phyloP scores from a whole-genome alignment of 1,140 invertebrate genomes.

The Cardiocondyla obscurior region DNA sequence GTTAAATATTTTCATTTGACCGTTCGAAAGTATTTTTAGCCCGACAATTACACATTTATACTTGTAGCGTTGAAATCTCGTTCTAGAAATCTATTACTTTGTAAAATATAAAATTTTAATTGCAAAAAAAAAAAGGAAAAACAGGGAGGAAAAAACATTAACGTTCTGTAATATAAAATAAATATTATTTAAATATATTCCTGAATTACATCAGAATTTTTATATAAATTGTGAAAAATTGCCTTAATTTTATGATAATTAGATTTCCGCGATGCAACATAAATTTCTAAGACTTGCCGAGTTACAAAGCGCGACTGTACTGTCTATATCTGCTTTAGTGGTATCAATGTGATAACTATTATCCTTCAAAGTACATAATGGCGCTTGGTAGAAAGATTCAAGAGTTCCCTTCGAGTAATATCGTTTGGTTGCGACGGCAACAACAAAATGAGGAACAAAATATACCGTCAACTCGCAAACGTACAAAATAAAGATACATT shows the following conservation, averaged over 20 bases:
- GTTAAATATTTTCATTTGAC: neutral
- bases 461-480: neutral
- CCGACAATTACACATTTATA: neutral
- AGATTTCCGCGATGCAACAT: neutral
- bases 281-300: constrained; percentile 1
- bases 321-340: neutral
- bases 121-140: no score
- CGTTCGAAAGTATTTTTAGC: neutral
- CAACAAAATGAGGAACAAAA: constrained; percentile 8
- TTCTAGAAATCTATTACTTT: neutral
- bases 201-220: neutral
- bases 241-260: neutral
- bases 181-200: neutral
- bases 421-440: neutral
- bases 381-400: neutral
- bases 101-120: neutral
- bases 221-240: neutral
- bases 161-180: neutral
- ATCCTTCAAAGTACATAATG: constrained; percentile 23
- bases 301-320: neutral
- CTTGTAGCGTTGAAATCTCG: neutral
- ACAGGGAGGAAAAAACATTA: neutral
- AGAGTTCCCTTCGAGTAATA: constrained; percentile 3
- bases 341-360: neutral
- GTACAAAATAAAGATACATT: constrained; percentile 7